phyloP scores from a whole-genome alignment of 1,140 invertebrate genomes.

The Steinernema khuongi region DNA sequence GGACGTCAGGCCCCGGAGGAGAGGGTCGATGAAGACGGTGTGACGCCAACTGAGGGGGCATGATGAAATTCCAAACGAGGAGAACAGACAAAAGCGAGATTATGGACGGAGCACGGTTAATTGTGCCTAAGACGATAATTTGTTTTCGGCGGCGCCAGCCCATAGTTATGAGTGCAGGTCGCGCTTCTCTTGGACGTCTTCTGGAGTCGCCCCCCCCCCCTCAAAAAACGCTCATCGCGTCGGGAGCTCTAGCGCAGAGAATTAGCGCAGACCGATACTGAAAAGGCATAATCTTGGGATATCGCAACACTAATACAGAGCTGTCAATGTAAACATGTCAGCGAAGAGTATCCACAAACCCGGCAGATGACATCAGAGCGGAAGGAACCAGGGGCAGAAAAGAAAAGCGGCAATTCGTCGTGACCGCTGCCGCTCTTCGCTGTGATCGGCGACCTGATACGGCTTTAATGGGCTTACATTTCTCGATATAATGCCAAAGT shows the following conservation, averaged over 20 bases:
- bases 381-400: not conserved
- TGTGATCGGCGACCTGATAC: not conserved
- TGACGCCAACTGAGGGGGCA: no score
- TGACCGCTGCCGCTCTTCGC: not conserved
- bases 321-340: not conserved
- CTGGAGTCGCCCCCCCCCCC: not conserved
- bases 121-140: constrained; percentile 12
- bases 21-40: no score
- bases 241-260: no score
- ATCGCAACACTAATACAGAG: not conserved
- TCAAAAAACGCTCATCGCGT: no score
- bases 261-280: not conserved
- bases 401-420: not conserved
- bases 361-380: not conserved
- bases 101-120: not conserved
- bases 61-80: no score
- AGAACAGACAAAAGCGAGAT: not conserved
- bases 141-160: not conserved
- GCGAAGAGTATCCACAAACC: not conserved
- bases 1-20: no score
- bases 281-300: not conserved
- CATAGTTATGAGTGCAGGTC: not conserved
- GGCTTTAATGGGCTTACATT: not conserved
- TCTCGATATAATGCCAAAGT: not conserved
- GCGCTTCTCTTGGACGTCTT: not conserved